A percentile compares a stretch with the other conserved stretches of the same genome.
phyloP scores from a whole-genome alignment of 2,797 vertebrate genomes.

The Sphaeramia orbicularis region DNA sequence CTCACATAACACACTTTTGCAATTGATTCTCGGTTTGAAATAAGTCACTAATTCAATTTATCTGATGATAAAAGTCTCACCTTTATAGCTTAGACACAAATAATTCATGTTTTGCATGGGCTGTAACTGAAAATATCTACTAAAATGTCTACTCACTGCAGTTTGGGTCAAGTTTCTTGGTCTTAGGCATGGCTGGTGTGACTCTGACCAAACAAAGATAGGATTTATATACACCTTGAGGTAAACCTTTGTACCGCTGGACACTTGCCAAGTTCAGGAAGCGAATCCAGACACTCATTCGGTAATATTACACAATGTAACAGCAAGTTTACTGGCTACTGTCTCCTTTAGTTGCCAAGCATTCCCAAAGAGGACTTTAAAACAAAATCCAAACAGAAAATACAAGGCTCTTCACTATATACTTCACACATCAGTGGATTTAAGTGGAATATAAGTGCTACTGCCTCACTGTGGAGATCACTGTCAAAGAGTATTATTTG shows the following conservation, averaged over 20 bases:
- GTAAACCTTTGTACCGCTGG: constrained; percentile 64
- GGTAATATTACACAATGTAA: not conserved
- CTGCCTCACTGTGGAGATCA: too few species aligned
- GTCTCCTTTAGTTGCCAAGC: too few species aligned
- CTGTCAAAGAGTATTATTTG: too few species aligned
- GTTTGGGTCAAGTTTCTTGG: constrained; percentile 20
- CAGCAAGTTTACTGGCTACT: too few species aligned
- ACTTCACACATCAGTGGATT: too few species aligned
- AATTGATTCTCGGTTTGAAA: not conserved
- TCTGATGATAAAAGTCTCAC: not conserved
- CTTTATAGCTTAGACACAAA: not conserved
- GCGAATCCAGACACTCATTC: not conserved
- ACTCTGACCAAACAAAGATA: constrained; percentile 16
- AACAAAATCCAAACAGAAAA: too few species aligned
- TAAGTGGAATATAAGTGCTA: too few species aligned
- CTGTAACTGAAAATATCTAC: not conserved
- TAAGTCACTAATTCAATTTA: not conserved
- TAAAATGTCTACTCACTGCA: constrained; percentile 68
- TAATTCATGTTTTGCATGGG: not conserved
- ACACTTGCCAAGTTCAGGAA: constrained; percentile 14
- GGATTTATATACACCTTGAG: constrained; percentile 33
- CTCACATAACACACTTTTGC: not conserved
- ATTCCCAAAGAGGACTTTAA: too few species aligned
- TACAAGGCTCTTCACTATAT: too few species aligned
- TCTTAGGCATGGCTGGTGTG: constrained; percentile 62